A percentile compares a stretch with the other conserved stretches of the same genome.
These are phyloP conservation scores for Tretioscincus oriximinensis DNA, from an alignment of 2,113 vertebrate genomes.

Conservation along the genomic window DNA sequence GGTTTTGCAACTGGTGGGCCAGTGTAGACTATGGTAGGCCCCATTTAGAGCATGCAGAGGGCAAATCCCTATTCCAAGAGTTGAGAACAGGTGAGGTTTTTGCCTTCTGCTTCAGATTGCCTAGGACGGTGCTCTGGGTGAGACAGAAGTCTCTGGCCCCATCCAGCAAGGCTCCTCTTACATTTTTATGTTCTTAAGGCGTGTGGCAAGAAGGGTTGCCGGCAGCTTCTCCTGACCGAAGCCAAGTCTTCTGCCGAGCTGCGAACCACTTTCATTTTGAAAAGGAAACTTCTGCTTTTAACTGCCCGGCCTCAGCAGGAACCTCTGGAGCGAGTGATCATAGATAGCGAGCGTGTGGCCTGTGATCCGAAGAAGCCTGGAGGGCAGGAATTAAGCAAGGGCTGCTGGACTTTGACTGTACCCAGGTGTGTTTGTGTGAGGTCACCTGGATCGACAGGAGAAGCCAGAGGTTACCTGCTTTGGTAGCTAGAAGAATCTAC, in stretches of 20 bases:
- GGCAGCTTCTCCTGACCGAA: not conserved
- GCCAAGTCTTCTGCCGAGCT: not conserved
- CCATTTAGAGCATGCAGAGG: no score
- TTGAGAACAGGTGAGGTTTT: no score
- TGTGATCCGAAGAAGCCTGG: not conserved
- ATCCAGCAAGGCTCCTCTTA: no score
- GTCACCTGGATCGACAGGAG: not conserved
- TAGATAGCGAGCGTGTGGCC: not conserved
- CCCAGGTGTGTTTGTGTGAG: not conserved
- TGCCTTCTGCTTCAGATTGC: not conserved
- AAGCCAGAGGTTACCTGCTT: not conserved
- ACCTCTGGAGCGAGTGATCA: not conserved
- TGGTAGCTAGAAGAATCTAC: not conserved
- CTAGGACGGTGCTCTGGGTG: no score
- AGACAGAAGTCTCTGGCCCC: no score
- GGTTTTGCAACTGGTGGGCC: no score
- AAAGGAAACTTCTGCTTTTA: not conserved
- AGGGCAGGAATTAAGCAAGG: not conserved
- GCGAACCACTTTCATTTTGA: not conserved
- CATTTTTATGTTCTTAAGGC: not conserved
- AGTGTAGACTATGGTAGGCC: no score
- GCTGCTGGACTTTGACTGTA: not conserved
- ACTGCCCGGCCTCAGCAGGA: not conserved
- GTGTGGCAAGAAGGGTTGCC: not conserved
- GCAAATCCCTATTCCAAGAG: no score